A percentile compares a stretch with the other conserved stretches of the same genome.
Conservation (phyloP, 2,797 vertebrate genomes). For the Distichodus sexfasciatus region DNA sequence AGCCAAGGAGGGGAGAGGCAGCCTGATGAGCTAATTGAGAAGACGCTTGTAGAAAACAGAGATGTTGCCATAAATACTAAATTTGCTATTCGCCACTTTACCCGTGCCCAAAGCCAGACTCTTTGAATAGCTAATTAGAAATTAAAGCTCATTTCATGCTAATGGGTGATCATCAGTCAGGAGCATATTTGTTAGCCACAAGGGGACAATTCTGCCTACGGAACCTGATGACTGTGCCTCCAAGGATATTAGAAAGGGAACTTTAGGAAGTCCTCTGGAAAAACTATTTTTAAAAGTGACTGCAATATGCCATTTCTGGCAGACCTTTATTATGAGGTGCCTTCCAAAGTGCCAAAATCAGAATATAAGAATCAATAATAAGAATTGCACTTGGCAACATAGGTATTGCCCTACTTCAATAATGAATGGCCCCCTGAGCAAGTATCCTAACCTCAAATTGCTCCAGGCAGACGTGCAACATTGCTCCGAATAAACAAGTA, state of each 20-base stretch:
- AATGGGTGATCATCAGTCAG: constrained; percentile 61
- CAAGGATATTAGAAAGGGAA: constrained; percentile 1
- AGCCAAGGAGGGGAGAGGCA: constrained; percentile 45
- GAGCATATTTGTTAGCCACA: constrained; percentile 59
- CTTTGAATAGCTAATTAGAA: constrained; percentile 70
- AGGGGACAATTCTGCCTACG: constrained; percentile 46
- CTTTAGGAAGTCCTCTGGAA: background rate
- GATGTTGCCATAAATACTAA: constrained; percentile 65
- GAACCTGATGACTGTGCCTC: background rate
- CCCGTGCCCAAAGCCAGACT: constrained; percentile 40
- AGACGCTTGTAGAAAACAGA: constrained; percentile 68
- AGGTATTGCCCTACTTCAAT: too few relatives aligned
- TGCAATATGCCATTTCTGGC: too few relatives aligned
- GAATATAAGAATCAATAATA: too few relatives aligned
- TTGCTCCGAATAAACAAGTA: too few relatives aligned
- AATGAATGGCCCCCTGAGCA: too few relatives aligned
- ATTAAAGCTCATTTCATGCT: constrained; percentile 68
- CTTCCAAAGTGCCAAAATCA: too few relatives aligned
- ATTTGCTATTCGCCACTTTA: constrained; percentile 62
- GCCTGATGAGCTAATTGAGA: constrained; percentile 61
- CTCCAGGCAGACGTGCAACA: too few relatives aligned
- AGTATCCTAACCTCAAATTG: too few relatives aligned
- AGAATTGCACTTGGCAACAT: too few relatives aligned
- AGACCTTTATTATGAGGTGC: too few relatives aligned
- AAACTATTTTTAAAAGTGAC: background rate